Percentiles rank a stretch among this genome's conserved stretches.
These are phyloP conservation scores for Conistra vaccinii DNA, from an alignment of 2,888 invertebrate species.

Conservation along the genomic window DNA sequence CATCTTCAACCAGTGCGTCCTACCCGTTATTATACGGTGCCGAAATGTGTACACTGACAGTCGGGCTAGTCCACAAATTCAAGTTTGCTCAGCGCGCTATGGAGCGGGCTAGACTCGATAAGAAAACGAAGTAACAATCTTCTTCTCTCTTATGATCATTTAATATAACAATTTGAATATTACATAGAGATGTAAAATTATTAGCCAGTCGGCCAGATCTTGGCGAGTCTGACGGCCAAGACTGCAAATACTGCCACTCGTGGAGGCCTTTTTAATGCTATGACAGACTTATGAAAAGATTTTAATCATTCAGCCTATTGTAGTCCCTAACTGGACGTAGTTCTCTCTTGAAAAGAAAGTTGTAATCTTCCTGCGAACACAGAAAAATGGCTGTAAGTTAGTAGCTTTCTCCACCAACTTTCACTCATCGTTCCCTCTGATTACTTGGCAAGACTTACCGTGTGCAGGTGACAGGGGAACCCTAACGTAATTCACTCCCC, in stretches of 20 bases:
- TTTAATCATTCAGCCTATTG: neutral
- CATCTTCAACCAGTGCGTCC: too few relatives aligned
- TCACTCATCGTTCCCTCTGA: neutral
- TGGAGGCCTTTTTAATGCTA: neutral
- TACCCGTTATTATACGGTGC: too few relatives aligned
- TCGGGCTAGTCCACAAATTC: too few relatives aligned
- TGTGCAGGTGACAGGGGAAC: slow-evolving; percentile 20
- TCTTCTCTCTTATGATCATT: too few relatives aligned
- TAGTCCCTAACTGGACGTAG: neutral
- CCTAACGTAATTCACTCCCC: slow-evolving; percentile 6
- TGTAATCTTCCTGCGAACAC: neutral
- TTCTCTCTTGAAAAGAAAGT: neutral
- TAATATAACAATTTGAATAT: too few relatives aligned
- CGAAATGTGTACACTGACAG: too few relatives aligned
- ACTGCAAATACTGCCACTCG: neutral
- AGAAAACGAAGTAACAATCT: too few relatives aligned
- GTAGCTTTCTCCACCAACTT: neutral
- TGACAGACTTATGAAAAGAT: neutral
- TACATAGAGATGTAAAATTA: slow-evolving; percentile 1
- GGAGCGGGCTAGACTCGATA: too few relatives aligned
- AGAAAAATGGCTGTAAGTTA: neutral
- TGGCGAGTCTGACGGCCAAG: neutral
- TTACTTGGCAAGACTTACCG: neutral
- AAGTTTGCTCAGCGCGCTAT: too few relatives aligned
- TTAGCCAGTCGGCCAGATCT: neutral